Evolutionary conservation across 2,888 invertebrate species (phyloP).

Genomic region (Hymenopus coronatus): DNA sequence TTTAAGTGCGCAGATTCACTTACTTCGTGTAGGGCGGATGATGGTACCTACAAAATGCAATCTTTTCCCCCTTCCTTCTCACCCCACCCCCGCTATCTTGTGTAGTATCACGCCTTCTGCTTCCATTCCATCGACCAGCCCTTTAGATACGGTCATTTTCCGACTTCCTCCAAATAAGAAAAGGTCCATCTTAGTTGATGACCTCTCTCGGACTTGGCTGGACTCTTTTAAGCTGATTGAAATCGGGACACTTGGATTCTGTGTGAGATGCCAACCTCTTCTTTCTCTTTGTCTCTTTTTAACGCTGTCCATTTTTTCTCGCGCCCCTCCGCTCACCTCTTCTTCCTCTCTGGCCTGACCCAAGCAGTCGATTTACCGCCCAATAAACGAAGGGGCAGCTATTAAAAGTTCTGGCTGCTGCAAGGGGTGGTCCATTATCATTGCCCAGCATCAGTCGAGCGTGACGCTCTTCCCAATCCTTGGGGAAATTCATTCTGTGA

Average conservation of each 20-base stretch:
- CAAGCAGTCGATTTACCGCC: conserved; percentile 29
- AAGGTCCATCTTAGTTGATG: conserved; percentile 34
- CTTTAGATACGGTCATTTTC: conserved; percentile 31
- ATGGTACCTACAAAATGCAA: neutral
- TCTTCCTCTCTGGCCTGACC: conserved; percentile 6
- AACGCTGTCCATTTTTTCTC: conserved; percentile 26
- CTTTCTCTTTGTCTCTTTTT: conserved; percentile 27
- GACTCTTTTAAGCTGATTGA: conserved; percentile 30
- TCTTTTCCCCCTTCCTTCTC: neutral
- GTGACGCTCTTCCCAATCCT: conserved; percentile 6
- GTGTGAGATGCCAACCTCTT: conserved; percentile 15
- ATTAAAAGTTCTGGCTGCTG: conserved; percentile 25
- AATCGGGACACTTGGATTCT: conserved; percentile 25
- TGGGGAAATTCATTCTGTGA: conserved; percentile 16
- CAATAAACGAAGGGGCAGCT: conserved; percentile 28
- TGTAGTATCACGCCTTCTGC: conserved; percentile 13
- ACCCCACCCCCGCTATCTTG: neutral
- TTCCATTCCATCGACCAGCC: conserved; percentile 11
- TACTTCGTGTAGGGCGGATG: neutral
- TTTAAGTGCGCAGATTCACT: conserved; percentile 27
- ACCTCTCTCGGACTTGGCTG: conserved; percentile 18
- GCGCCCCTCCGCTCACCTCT: neutral
- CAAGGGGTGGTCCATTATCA: conserved; percentile 19
- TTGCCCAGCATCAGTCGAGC: conserved; percentile 16
- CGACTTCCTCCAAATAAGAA: conserved; percentile 28